Evolutionary conservation across 2,797 vertebrate genomes (phyloP), one percentile per base, ranked within the genome.

Genomic region (Periparus ater): DNA sequence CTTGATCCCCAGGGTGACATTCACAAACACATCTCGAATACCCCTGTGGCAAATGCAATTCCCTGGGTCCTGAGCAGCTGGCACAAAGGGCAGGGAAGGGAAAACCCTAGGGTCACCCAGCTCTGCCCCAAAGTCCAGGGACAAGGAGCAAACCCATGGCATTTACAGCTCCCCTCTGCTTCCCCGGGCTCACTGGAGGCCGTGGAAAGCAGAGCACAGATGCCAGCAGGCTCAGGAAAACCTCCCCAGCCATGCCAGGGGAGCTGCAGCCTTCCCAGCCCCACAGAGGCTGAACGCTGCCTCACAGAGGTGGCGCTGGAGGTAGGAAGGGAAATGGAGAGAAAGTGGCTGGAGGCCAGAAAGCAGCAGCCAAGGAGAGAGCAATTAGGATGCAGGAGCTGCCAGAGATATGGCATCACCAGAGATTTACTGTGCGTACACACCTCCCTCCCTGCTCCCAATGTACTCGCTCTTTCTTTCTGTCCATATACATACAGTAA

Each of bases 401-500:
- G 91, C 80, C 91, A 94, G 88, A 89, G 92, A 95, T 86, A 86
- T 27, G 81, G 94, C 95, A 95, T 86, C 83, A 63, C 78, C 5
- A 7, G 94, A 97, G 94, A 97, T 96, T 95, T 97, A 96, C 96
- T 87, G 91, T 93, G 86, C 19, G 25, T 85, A 34, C 93, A 95
- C 94, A 96, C 94, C 96, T 96, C 96, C 96, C 95, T 96, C 95
- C 88, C 93, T 95, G 93, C 94, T 96, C 91, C 92, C 94, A 87
- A 68, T 76, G 70, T 94, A 91, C 75, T 86, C 53, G n/a, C 84
- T 84, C 90, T 91, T 86, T 91, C 96, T 93, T 95, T 65, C 87
- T 95, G 91, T 94, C 92, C 95, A 94, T 96, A 97, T n/a, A 97
- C 94, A 96, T 87, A 74, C 96, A 92, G 94, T 97, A 97, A 97